Conservation (phyloP, 1,140 invertebrate genomes). For the Charaxes varanes region DNA sequence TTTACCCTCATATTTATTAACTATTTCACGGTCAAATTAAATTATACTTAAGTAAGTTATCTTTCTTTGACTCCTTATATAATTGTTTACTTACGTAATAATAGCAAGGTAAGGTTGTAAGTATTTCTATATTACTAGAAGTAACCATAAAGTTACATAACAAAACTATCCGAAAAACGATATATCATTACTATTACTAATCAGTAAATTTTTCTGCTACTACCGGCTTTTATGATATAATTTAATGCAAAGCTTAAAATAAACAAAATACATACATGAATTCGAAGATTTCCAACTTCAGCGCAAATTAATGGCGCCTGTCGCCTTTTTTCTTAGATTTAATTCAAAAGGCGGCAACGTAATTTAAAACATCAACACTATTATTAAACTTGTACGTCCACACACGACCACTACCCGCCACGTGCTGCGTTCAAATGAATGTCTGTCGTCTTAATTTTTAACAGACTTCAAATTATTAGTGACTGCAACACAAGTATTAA, state of each 20-base stretch:
- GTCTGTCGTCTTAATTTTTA: neutral
- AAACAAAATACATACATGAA: constrained; percentile 1
- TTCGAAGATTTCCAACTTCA: neutral
- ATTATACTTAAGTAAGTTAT: constrained; percentile 10
- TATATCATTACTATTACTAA: constrained; percentile 2
- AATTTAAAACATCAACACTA: constrained; percentile 9
- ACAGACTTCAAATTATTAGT: neutral
- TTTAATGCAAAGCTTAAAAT: neutral
- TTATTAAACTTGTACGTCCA: constrained; percentile 2
- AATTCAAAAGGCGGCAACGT: constrained; percentile 6
- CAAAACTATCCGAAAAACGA: constrained; percentile 11
- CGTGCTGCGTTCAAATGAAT: constrained; percentile 11
- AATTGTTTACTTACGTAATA: constrained; percentile 55
- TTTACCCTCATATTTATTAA: too few species aligned
- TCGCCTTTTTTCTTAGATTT: constrained; percentile 5
- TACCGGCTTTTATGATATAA: constrained; percentile 5
- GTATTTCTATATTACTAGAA: constrained; percentile 12
- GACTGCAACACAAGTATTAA: neutral
- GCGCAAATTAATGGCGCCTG: neutral
- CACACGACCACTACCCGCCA: constrained; percentile 8
- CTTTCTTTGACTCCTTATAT: constrained; percentile 38
- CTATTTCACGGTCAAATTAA: constrained; percentile 8
- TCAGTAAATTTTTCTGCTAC: neutral
- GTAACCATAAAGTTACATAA: constrained; percentile 11
- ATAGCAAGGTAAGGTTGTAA: constrained; percentile 34